Conservation (phyloP, 2,888 invertebrate species). For the Macrophya alboannulata region DNA sequence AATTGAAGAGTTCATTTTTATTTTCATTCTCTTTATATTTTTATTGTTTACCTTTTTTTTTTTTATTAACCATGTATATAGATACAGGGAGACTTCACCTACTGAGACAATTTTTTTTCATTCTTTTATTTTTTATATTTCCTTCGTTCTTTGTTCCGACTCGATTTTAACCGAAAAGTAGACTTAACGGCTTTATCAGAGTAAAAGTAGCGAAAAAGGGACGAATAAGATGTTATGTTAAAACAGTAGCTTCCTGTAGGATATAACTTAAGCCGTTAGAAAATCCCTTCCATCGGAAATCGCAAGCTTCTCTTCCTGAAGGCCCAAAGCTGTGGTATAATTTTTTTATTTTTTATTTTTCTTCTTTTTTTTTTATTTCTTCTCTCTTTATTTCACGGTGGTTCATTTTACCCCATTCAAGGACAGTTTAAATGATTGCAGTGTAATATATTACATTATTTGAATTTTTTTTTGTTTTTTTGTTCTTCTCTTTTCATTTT, state of each 20-base stretch:
- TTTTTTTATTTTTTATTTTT: not conserved
- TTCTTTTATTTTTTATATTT: not conserved
- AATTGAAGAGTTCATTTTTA: not conserved
- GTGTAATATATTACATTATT: too few relatives aligned
- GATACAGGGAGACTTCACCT: not conserved
- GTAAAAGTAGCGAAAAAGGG: slow-evolving; percentile 46
- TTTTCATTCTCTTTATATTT: not conserved
- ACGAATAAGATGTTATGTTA: slow-evolving; percentile 46
- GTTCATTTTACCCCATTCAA: not conserved
- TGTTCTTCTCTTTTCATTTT: too few relatives aligned
- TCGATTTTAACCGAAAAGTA: slow-evolving; percentile 44
- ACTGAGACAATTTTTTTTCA: not conserved
- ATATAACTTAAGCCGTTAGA: slow-evolving; percentile 50
- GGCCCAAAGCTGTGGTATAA: not conserved
- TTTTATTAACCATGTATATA: slow-evolving; percentile 6
- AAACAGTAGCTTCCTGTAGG: slow-evolving; percentile 46
- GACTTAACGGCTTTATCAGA: slow-evolving; percentile 48
- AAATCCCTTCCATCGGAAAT: slow-evolving; percentile 48
- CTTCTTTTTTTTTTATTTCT: not conserved
- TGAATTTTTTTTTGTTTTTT: too few relatives aligned
- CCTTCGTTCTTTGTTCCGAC: not conserved
- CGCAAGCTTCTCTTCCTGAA: slow-evolving; percentile 10
- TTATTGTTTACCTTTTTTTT: not conserved
- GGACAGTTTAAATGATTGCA: too few relatives aligned
- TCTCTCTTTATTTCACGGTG: not conserved